These are phyloP conservation scores for Zaprionus inermis DNA, from an alignment of 1,140 invertebrate genomes.

Conservation along the genomic window DNA sequence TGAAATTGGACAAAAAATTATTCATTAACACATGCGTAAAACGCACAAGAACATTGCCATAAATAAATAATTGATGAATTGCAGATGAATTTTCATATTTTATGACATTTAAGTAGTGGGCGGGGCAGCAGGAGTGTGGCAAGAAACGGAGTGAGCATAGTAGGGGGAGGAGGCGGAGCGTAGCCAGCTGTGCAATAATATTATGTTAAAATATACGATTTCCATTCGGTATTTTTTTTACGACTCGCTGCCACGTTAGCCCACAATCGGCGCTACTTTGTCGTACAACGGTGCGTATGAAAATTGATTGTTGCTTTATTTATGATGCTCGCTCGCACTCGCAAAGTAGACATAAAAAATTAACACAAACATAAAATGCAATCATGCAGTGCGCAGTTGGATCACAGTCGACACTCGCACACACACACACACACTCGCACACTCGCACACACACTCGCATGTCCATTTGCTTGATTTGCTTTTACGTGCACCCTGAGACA, in stretches of 20 bases:
- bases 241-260: constrained; percentile 47
- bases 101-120: constrained; percentile 76
- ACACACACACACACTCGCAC: background rate
- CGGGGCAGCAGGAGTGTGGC: background rate
- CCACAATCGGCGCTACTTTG: constrained; percentile 55
- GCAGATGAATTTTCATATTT: constrained; percentile 83
- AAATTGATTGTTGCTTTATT: constrained; percentile 81
- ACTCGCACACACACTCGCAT: constrained; percentile 16
- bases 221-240: constrained; percentile 63
- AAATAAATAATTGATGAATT: constrained; percentile 83
- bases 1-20: constrained; percentile 73
- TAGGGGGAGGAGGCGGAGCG: constrained; percentile 7
- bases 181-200: constrained; percentile 74
- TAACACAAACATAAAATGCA: constrained; percentile 81
- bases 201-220: constrained; percentile 83
- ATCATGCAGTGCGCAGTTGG: constrained; percentile 69
- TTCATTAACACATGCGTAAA: constrained; percentile 82
- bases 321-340: constrained; percentile 59
- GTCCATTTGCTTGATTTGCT: constrained; percentile 78
- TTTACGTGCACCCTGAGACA: constrained; percentile 72
- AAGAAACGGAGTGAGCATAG: background rate
- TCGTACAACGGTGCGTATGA: constrained; percentile 77
- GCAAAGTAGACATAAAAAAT: constrained; percentile 80
- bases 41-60: constrained; percentile 74
- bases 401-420: constrained; percentile 5